Conservation (phyloP, 2,113 vertebrate species). For the Seriola quinqueradiata region DNA sequence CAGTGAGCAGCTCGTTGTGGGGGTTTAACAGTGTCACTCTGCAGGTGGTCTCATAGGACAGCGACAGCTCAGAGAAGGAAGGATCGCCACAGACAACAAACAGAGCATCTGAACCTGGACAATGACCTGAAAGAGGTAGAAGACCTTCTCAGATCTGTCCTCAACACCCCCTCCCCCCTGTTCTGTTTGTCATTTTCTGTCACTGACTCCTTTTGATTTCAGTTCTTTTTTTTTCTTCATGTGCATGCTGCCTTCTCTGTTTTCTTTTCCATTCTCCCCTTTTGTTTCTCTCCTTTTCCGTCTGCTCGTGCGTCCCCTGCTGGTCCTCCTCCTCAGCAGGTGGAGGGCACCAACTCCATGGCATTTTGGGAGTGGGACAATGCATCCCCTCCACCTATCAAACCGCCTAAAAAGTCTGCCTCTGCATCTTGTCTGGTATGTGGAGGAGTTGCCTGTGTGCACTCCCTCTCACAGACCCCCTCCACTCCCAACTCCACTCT, state of each 20-base stretch:
- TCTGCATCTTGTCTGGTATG: slow-evolving; percentile 96
- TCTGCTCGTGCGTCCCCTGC: slow-evolving; percentile 31
- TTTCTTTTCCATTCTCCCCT: slow-evolving; percentile 61
- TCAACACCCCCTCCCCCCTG: not conserved
- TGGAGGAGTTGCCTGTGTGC: slow-evolving; percentile 78
- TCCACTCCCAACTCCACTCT: not conserved
- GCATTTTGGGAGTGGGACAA: slow-evolving; percentile 97
- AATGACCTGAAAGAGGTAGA: slow-evolving; percentile 91
- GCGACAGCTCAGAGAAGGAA: slow-evolving; percentile 87
- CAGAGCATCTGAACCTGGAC: slow-evolving; percentile 88
- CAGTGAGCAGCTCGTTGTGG: not conserved
- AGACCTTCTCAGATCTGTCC: not conserved
- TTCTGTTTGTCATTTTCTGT: not conserved
- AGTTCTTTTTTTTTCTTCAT: slow-evolving; percentile 70
- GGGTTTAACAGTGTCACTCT: not conserved
- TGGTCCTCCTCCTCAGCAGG: slow-evolving; percentile 78
- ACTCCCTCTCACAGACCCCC: slow-evolving; percentile 4
- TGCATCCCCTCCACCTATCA: slow-evolving; percentile 88
- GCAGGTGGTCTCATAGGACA: slow-evolving; percentile 91
- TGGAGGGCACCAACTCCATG: slow-evolving; percentile 92
- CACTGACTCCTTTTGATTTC: not conserved
- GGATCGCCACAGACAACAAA: slow-evolving; percentile 89
- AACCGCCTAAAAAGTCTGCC: slow-evolving; percentile 95
- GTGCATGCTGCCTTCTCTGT: slow-evolving; percentile 81
- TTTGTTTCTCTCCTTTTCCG: slow-evolving; percentile 71